Evolutionary conservation across 2,797 vertebrate genomes (phyloP).

Genomic region (Microctenopoma stevenorrisi): DNA sequence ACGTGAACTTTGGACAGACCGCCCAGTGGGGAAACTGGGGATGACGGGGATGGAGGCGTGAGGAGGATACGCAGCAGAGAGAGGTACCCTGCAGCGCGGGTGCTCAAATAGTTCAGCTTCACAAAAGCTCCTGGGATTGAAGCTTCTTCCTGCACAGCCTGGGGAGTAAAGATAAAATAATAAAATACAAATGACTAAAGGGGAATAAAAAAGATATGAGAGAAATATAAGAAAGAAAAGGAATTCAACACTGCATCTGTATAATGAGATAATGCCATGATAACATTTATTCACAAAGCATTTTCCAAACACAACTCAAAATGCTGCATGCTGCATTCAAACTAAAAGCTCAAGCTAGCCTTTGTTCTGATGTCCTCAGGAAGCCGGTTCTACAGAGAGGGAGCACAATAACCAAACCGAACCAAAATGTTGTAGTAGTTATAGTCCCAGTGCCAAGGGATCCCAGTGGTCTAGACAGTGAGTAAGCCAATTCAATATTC

Average conservation of each 20-base stretch:
- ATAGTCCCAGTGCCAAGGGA: not conserved
- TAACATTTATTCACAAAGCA: not conserved
- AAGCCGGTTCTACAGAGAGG: not conserved
- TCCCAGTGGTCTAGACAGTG: not conserved
- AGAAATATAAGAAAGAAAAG: slow-evolving; percentile 21
- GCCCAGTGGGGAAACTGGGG: slow-evolving; percentile 76
- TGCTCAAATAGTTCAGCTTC: slow-evolving; percentile 95
- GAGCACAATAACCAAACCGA: not conserved
- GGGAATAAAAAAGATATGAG: not conserved
- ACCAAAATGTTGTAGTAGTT: not conserved
- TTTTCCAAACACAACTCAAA: not conserved
- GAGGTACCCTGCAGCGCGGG: slow-evolving; percentile 92
- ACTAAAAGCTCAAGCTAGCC: not conserved
- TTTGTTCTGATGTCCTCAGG: not conserved
- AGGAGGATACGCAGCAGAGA: slow-evolving; percentile 91
- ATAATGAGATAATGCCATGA: slow-evolving; percentile 24
- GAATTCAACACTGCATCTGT: slow-evolving; percentile 27
- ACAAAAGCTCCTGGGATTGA: slow-evolving; percentile 92
- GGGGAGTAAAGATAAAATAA: slow-evolving; percentile 46
- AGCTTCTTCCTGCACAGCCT: slow-evolving; percentile 96
- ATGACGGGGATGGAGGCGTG: slow-evolving; percentile 87
- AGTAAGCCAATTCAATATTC: not conserved
- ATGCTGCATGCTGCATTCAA: not conserved
- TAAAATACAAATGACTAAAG: slow-evolving; percentile 26
- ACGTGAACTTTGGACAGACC: slow-evolving; percentile 95